These are phyloP conservation scores for Elgaria multicarinata DNA, from an alignment of 2,113 vertebrate species.

Conservation along the genomic window DNA sequence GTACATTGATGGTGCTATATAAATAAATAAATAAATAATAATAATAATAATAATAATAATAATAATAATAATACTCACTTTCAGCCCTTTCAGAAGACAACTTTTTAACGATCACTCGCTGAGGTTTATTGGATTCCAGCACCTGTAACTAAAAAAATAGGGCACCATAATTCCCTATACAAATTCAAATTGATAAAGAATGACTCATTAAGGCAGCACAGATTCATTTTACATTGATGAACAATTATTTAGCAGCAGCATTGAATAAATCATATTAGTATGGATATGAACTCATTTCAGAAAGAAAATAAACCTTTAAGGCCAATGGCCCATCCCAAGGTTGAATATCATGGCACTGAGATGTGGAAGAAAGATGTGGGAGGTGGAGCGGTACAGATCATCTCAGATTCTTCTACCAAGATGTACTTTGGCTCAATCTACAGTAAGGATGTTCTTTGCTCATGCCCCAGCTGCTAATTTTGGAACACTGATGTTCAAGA, in stretches of 20 bases:
- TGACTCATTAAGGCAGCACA: background rate
- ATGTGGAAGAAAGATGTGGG: background rate
- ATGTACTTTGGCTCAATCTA: background rate
- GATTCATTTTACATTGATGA: background rate
- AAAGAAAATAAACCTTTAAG: background rate
- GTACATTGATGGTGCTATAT: no score
- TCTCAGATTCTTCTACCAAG: background rate
- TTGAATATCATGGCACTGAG: no score
- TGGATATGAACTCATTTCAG: no score
- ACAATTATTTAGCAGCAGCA: background rate
- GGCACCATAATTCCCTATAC: background rate
- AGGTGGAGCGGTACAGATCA: background rate
- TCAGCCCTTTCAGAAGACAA: background rate
- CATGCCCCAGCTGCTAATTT: background rate
- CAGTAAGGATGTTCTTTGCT: background rate
- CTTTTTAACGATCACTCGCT: background rate
- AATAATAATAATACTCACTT: no score
- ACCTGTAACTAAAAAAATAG: background rate
- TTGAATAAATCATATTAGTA: background rate
- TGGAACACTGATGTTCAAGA: background rate
- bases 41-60: no score
- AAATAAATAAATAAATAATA: no score
- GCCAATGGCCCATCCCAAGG: background rate
- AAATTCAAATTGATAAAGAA: background rate
- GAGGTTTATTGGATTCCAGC: background rate